Evolutionary conservation across 2,113 vertebrate genomes (phyloP).

Genomic region (Eulemur macaco): DNA sequence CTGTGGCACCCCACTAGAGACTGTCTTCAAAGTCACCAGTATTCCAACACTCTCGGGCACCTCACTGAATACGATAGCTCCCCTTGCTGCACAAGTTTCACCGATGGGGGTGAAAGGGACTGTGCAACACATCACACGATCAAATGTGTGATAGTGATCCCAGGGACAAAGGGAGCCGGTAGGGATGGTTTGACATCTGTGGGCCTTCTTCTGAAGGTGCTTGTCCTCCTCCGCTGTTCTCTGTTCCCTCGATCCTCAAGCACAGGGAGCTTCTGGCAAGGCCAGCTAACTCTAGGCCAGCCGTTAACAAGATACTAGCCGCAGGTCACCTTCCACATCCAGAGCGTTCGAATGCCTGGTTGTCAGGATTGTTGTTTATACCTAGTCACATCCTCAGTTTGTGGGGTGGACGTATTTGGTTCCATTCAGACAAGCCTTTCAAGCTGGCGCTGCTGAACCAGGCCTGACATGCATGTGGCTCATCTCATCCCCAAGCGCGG

Average conservation of each 20-base stretch:
- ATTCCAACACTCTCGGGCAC: background rate
- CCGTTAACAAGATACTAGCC: background rate
- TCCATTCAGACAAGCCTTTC: background rate
- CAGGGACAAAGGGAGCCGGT: rapidly evolving
- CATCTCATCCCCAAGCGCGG: background rate
- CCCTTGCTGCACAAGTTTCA: background rate
- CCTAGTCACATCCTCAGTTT: background rate
- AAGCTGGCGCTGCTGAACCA: background rate
- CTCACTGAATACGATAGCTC: background rate
- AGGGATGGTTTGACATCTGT: background rate
- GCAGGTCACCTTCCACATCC: background rate
- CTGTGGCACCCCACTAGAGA: background rate
- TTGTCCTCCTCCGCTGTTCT: background rate
- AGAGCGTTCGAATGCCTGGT: rapidly evolving
- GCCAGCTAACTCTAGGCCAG: background rate
- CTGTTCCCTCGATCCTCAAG: background rate
- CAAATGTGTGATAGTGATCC: background rate
- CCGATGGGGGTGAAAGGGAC: background rate
- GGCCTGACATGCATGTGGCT: background rate
- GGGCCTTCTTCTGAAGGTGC: background rate
- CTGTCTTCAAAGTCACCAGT: background rate
- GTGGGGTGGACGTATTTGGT: background rate
- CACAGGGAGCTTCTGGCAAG: rapidly evolving
- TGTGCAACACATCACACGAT: rapidly evolving
- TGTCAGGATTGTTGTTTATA: background rate